Base-by-base conservation (phyloP, 2,113 vertebrate species). In the Lynx canadensis region DNA sequence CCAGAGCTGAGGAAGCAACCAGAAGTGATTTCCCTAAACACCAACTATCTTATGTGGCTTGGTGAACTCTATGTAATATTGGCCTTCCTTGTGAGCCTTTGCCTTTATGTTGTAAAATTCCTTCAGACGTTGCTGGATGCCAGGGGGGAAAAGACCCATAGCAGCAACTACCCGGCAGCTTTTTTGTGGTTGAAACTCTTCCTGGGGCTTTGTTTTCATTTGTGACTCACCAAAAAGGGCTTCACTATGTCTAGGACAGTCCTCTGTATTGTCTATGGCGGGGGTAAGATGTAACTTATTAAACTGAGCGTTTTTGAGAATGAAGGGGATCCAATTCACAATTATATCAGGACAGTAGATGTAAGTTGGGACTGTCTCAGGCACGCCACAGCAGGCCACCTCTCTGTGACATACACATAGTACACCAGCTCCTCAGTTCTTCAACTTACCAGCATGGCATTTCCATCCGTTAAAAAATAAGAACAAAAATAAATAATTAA, bases 1-100 rank as follows among this genome's bases (percentile, higher is more conserved):
- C 12, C 57, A 52, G 45, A 88, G 86, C 87, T 85, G 76, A 88
- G 87, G 36, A 85, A 45, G 66, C 80, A 94, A 38, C 41, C 21
- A 83, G 84, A 88, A 89, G 82, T 2, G 1, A 45, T 63, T 33
- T 74, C 57, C 55, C 36, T 52, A 41, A 83, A 65, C 36, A 38
- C 14, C 52, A 45, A 13, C 68, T 19, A 4, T 92, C 55, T 23
- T 10, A 1, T 19, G 33, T 16, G 76, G 41, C 29, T 81, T 73
- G 41, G 25, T 87, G 36, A 94, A 80, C 55, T 87, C 29, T 60
- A 45, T 9, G 45, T 45, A n/a, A 36, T 15, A n/a, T 3, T 29
- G 74, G 80, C 84, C 50, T 71, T 84, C 23, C 9, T 74, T 38
- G 25, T 3, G 19, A 85, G 48, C 1, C 5, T 68, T 16, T 68